phyloP scores from a whole-genome alignment of 2,888 invertebrate genomes.

The Arrhopalites spinosus region DNA sequence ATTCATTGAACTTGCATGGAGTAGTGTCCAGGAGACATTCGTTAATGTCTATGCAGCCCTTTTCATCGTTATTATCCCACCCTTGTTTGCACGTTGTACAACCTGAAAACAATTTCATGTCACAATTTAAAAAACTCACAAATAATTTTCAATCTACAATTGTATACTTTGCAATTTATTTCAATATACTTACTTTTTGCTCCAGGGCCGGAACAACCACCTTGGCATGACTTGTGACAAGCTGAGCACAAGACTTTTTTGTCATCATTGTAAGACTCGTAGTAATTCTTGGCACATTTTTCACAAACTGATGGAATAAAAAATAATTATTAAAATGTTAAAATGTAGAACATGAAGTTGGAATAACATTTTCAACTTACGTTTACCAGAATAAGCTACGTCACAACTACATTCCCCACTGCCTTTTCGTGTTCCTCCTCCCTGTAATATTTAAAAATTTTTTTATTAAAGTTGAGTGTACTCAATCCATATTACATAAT shows the following conservation, averaged over 20 bases:
- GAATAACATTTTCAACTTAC: too few relatives aligned
- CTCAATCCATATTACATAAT: too few relatives aligned
- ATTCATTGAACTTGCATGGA: slow-evolving; percentile 69
- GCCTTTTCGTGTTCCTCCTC: slow-evolving; percentile 89
- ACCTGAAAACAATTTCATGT: slow-evolving; percentile 57
- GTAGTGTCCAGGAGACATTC: slow-evolving; percentile 72
- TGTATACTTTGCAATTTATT: background rate
- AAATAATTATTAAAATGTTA: too few relatives aligned
- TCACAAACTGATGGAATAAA: slow-evolving; percentile 70
- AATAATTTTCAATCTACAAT: slow-evolving; percentile 41
- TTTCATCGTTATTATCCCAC: slow-evolving; percentile 72
- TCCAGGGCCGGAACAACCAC: slow-evolving; percentile 75
- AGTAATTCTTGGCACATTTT: slow-evolving; percentile 75
- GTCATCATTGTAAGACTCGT: slow-evolving; percentile 74
- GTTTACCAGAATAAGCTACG: too few relatives aligned
- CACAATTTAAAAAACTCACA: background rate
- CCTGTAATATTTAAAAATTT: slow-evolving; percentile 63
- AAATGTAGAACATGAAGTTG: too few relatives aligned
- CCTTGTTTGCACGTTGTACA: slow-evolving; percentile 73
- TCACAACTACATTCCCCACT: slow-evolving; percentile 93
- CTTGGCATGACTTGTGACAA: slow-evolving; percentile 80
- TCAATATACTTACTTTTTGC: slow-evolving; percentile 65
- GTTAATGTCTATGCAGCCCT: slow-evolving; percentile 82
- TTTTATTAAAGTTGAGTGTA: too few relatives aligned
- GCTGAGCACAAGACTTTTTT: slow-evolving; percentile 74